phyloP scores from a whole-genome alignment of 2,797 vertebrate species.

The Protosalanx chinensis region DNA sequence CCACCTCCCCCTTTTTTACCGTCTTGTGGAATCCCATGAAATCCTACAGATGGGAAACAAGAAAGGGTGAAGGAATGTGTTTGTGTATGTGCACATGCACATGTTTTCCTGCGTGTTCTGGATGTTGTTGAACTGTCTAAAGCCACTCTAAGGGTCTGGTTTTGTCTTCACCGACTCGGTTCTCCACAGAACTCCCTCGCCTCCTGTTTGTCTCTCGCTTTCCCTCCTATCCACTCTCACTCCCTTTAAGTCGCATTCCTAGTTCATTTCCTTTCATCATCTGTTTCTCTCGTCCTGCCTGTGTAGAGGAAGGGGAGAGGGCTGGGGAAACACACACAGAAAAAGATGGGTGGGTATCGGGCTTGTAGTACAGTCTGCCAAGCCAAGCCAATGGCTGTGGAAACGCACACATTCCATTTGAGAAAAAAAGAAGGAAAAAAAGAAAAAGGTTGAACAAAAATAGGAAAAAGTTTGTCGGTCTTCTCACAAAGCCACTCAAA shows the following conservation, averaged over 20 bases:
- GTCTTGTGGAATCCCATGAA: background rate
- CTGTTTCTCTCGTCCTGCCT: background rate
- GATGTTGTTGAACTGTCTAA: slow-evolving; percentile 7
- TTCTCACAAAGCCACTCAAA: slow-evolving; percentile 25
- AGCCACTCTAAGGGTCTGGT: slow-evolving; percentile 3
- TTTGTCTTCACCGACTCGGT: slow-evolving; percentile 16
- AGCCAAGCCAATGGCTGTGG: background rate
- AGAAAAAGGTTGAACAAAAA: background rate
- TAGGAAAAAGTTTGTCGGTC: background rate
- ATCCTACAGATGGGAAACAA: background rate
- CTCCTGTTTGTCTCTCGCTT: background rate
- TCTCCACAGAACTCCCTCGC: background rate
- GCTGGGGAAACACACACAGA: background rate
- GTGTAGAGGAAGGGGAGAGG: background rate
- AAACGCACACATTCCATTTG: no score
- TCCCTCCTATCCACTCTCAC: background rate
- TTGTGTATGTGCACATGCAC: slow-evolving; percentile 1
- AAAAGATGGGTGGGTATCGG: background rate
- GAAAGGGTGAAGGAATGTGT: background rate
- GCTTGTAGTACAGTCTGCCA: background rate
- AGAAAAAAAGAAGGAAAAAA: background rate
- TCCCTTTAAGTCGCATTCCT: background rate
- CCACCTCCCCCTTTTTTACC: background rate
- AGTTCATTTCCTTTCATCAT: background rate
- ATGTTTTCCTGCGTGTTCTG: slow-evolving; percentile 3